phyloP scores from a whole-genome alignment of 1,140 invertebrate species.

The Drosophila persimilis region DNA sequence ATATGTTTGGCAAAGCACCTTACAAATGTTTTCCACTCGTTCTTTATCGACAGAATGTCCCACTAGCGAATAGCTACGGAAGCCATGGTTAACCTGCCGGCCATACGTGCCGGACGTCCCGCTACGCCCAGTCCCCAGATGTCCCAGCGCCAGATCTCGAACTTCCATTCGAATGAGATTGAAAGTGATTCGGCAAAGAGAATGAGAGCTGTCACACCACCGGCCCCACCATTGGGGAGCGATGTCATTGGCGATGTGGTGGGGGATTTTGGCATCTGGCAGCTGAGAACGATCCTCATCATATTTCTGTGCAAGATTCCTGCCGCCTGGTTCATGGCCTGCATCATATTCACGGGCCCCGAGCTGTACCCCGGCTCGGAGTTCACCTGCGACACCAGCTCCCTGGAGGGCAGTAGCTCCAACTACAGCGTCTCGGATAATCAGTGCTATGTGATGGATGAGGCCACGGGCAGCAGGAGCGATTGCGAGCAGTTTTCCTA shows the following conservation, averaged over 20 bases:
- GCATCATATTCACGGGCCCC: slow-evolving; percentile 81
- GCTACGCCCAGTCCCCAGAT: slow-evolving; percentile 42
- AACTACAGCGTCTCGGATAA: slow-evolving; percentile 48
- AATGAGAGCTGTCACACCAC: slow-evolving; percentile 1
- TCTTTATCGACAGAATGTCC: slow-evolving; percentile 47
- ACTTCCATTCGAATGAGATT: slow-evolving; percentile 21
- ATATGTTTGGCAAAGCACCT: background rate
- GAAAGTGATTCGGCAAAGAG: slow-evolving; percentile 12
- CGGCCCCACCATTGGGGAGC: slow-evolving; percentile 14
- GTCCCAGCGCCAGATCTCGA: slow-evolving; percentile 12
- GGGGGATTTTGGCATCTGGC: slow-evolving; percentile 83
- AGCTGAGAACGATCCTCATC: slow-evolving; percentile 81
- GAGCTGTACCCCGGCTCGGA: slow-evolving; percentile 71
- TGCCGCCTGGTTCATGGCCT: slow-evolving; percentile 84
- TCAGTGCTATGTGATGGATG: slow-evolving; percentile 69
- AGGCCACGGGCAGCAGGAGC: slow-evolving; percentile 17
- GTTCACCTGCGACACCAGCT: slow-evolving; percentile 62
- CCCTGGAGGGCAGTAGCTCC: slow-evolving; percentile 28
- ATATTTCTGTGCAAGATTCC: slow-evolving; percentile 83
- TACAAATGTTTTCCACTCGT: slow-evolving; percentile 14
- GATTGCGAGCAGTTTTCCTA: slow-evolving; percentile 72
- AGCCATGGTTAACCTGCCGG: slow-evolving; percentile 53
- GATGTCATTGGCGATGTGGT: slow-evolving; percentile 78
- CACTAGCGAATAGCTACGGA: slow-evolving; percentile 18
- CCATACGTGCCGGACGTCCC: slow-evolving; percentile 30